A percentile compares a stretch with the other conserved stretches of the same genome.
Evolutionary conservation across 2,797 vertebrate genomes (phyloP).

Genomic region (Erpetoichthys calabaricus): DNA sequence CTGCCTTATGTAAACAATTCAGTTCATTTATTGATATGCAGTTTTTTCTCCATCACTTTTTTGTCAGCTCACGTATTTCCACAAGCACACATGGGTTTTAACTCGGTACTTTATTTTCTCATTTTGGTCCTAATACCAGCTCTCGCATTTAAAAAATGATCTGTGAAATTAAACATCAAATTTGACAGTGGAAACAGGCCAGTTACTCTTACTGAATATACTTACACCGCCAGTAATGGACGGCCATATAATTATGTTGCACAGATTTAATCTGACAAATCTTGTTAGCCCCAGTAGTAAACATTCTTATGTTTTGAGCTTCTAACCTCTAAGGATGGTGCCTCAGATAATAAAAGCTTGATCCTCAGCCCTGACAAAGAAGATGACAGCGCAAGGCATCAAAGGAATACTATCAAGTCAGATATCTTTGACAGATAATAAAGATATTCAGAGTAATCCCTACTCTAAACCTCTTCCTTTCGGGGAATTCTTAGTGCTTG

Average conservation of each 20-base stretch:
- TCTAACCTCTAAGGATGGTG: constrained; percentile 42
- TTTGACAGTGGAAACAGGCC: no score
- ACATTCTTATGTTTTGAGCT: constrained; percentile 29
- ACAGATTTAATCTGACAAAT: constrained; percentile 35
- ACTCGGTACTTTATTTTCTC: no score
- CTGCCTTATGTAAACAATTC: no score
- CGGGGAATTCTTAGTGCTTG: constrained; percentile 37
- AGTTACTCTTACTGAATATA: neutral
- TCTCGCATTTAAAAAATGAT: no score
- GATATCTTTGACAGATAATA: constrained; percentile 34
- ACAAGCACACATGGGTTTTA: no score
- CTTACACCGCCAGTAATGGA: neutral
- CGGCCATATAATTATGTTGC: constrained; percentile 9
- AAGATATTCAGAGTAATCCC: constrained; percentile 48
- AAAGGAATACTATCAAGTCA: constrained; percentile 37
- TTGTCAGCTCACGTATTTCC: no score
- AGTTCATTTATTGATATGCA: no score
- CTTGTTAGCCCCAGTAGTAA: constrained; percentile 28
- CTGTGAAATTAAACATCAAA: no score
- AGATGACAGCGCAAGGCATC: constrained; percentile 33
- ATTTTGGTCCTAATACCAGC: no score
- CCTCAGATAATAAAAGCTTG: constrained; percentile 39
- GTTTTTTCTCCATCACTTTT: no score
- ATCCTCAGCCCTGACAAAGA: constrained; percentile 20
- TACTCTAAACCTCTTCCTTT: constrained; percentile 43